Percentiles rank a stretch among this genome's conserved stretches.
Evolutionary conservation across 2,797 vertebrate genomes (phyloP).

Genomic region (Orientallactaga sibirica): DNA sequence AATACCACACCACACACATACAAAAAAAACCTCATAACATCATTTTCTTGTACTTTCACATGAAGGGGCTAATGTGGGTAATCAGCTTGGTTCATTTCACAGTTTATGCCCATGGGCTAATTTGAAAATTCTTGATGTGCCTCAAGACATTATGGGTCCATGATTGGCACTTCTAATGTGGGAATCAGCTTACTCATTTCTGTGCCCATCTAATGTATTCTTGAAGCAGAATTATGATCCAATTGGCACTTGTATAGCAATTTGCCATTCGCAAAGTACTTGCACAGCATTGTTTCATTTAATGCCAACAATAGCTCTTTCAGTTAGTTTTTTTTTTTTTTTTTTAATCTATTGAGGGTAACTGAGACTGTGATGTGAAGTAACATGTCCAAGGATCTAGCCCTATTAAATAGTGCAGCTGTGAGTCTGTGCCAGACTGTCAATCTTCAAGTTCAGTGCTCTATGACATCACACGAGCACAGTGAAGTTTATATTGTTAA

Average conservation of each 20-base stretch:
- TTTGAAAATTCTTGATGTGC: neutral
- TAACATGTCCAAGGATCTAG: neutral
- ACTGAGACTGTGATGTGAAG: neutral
- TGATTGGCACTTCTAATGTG: neutral
- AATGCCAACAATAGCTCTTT: slow-evolving; percentile 10
- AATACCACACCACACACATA: too few species aligned
- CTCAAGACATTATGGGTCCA: neutral
- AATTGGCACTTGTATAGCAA: slow-evolving; percentile 22
- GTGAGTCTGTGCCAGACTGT: slow-evolving; percentile 49
- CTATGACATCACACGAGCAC: slow-evolving; percentile 35
- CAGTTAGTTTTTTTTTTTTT: slow-evolving; percentile 19
- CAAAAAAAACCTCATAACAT: slow-evolving; percentile 44
- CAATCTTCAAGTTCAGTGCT: neutral
- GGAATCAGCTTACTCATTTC: slow-evolving; percentile 10
- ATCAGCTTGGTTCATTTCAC: too few species aligned
- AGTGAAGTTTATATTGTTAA: slow-evolving; percentile 62
- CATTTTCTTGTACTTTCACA: slow-evolving; percentile 16
- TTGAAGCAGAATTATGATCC: slow-evolving; percentile 41
- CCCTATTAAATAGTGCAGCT: neutral
- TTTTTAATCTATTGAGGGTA: neutral
- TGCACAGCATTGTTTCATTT: slow-evolving; percentile 30
- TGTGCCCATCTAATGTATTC: neutral
- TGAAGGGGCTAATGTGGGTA: neutral
- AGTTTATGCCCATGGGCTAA: neutral
- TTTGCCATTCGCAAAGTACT: slow-evolving; percentile 57